Percentiles rank a stretch among this genome's conserved stretches.
These are phyloP conservation scores for Plotosus lineatus DNA, from an alignment of 2,113 vertebrate species.

Conservation along the genomic window DNA sequence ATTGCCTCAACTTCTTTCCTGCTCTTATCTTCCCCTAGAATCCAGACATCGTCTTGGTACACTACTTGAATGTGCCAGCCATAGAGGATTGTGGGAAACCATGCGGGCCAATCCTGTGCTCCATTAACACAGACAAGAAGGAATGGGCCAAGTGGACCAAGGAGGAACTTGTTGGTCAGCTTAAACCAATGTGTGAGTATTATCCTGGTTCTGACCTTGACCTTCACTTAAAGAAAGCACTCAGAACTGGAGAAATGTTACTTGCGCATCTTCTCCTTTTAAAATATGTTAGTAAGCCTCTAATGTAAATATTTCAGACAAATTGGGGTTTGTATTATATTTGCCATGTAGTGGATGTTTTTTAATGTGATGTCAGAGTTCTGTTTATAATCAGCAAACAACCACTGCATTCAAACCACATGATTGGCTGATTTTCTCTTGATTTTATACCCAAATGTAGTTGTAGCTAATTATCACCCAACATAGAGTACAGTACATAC, in stretches of 20 bases:
- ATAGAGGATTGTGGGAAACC: slow-evolving; percentile 99
- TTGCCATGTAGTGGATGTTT: not conserved
- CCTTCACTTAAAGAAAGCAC: not conserved
- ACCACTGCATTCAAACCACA: too few relatives aligned
- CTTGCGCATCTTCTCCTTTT: not conserved
- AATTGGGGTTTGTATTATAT: not conserved
- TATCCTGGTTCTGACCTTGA: slow-evolving; percentile 17
- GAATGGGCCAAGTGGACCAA: slow-evolving; percentile 99
- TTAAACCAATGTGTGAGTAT: slow-evolving; percentile 99
- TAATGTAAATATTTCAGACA: not conserved
- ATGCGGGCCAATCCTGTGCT: slow-evolving; percentile 96
- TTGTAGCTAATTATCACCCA: too few relatives aligned
- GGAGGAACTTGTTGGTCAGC: slow-evolving; percentile 96
- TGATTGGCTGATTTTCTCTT: too few relatives aligned
- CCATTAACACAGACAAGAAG: slow-evolving; percentile 99
- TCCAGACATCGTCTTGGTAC: slow-evolving; percentile 97
- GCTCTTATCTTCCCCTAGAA: slow-evolving; percentile 75
- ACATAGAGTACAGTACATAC: too few relatives aligned
- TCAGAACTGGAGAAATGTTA: not conserved
- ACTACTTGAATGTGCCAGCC: slow-evolving; percentile 98
- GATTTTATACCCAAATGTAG: too few relatives aligned
- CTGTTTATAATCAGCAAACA: too few relatives aligned
- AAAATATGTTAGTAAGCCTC: not conserved
- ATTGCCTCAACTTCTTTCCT: not conserved
- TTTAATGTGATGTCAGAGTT: not conserved